phyloP scores from a whole-genome alignment of 2,888 invertebrate genomes.

The Lycaena phlaeas region DNA sequence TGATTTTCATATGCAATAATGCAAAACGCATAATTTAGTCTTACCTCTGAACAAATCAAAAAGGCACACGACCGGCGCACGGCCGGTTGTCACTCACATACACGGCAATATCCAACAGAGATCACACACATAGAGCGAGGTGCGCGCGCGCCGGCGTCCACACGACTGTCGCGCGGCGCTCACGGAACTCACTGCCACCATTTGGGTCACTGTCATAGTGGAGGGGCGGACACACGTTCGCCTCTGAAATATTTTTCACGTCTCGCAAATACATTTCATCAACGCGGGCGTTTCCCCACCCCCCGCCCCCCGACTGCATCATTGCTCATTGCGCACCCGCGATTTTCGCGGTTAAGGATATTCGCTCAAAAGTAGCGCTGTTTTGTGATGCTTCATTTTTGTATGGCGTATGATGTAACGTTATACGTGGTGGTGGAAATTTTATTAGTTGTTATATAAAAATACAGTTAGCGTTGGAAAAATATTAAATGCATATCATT shows the following conservation, averaged over 20 bases:
- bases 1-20: conserved; percentile 29
- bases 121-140: conserved; percentile 51
- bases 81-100: conserved; percentile 49
- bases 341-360: neutral
- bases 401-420: too few relatives aligned
- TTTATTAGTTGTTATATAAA: too few relatives aligned
- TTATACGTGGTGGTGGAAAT: too few relatives aligned
- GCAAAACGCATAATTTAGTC: conserved; percentile 13
- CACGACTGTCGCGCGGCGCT: conserved; percentile 46
- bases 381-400: neutral
- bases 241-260: conserved; percentile 61
- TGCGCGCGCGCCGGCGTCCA: conserved; percentile 31
- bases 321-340: conserved; percentile 34
- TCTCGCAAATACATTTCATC: conserved; percentile 61
- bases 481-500: too few relatives aligned
- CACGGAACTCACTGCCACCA: conserved; percentile 69
- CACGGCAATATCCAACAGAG: conserved; percentile 57
- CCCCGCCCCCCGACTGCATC: conserved; percentile 45
- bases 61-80: conserved; percentile 32
- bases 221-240: conserved; percentile 60
- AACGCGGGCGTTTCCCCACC: conserved; percentile 55
- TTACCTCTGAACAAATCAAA: conserved; percentile 45
- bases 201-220: conserved; percentile 71
- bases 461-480: too few relatives aligned
- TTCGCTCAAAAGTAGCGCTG: neutral